Evolutionary conservation across 2,797 vertebrate genomes (phyloP).

Genomic region (Florisuga fusca): DNA sequence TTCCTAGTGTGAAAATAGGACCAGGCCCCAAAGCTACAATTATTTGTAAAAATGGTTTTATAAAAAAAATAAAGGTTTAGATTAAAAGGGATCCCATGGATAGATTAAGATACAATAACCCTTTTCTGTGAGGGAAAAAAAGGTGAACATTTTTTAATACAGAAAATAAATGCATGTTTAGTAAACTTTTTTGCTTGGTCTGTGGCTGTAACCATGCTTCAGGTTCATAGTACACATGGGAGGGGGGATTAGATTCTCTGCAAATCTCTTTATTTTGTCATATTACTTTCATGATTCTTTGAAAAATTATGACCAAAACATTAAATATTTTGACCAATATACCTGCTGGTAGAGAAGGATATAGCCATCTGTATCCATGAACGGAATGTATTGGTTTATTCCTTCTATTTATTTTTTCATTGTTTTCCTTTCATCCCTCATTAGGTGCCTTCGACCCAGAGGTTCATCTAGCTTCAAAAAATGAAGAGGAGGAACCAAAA

Average conservation of each 20-base stretch:
- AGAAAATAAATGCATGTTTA: neutral
- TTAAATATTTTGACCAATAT: neutral
- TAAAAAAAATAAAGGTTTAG: neutral
- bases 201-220: neutral
- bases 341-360: neutral
- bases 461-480: neutral
- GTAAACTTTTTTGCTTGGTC: neutral
- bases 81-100: neutral
- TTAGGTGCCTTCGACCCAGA: neutral
- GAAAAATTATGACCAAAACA: neutral
- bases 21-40: neutral
- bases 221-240: neutral
- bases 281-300: neutral
- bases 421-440: neutral
- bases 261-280: neutral
- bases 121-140: neutral
- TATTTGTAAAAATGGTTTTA: constrained; percentile 10
- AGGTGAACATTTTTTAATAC: neutral
- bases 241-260: neutral
- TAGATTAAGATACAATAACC: neutral
- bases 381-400: neutral
- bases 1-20: constrained; percentile 39
- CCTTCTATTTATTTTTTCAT: neutral
- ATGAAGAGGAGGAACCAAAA: neutral
- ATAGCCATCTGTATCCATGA: neutral